A percentile compares a stretch with the other conserved stretches of the same genome.
Evolutionary conservation across 2,888 invertebrate genomes (phyloP).

Genomic region (Tethea ocularis): DNA sequence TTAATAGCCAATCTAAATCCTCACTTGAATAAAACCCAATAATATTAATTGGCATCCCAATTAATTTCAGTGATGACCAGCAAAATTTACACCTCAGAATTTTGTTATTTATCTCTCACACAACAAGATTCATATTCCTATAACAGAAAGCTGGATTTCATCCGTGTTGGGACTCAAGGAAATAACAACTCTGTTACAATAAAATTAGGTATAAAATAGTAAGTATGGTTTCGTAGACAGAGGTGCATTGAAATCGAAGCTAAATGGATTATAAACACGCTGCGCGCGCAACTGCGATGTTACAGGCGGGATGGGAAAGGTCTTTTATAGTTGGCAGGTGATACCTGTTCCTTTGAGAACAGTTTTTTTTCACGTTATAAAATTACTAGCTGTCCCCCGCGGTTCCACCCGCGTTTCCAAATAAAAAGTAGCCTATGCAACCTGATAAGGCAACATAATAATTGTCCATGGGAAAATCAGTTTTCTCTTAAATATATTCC

Average conservation of each 20-base stretch:
- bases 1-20: slow-evolving; percentile 14
- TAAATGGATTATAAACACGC: slow-evolving; percentile 70
- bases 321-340: slow-evolving; percentile 41
- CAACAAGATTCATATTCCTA: not conserved
- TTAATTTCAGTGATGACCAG: not conserved
- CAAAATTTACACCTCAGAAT: not conserved
- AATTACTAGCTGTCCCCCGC: no score
- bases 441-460: no score
- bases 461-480: no score
- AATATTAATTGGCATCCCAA: slow-evolving; percentile 11
- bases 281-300: slow-evolving; percentile 75
- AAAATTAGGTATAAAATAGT: slow-evolving; percentile 14
- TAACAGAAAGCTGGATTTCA: not conserved
- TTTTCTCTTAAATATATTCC: no score
- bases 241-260: slow-evolving; percentile 50
- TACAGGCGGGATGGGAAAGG: slow-evolving; percentile 45
- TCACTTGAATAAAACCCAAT: slow-evolving; percentile 12
- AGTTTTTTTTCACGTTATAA: not conserved
- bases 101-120: not conserved
- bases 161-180: not conserved
- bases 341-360: not conserved
- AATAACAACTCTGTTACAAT: not conserved
- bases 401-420: no score
- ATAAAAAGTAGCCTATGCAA: no score
- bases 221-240: slow-evolving; percentile 10